Percentiles rank a stretch among this genome's conserved stretches.
These are phyloP conservation scores for Antigone vipio DNA, from an alignment of 2,113 vertebrate genomes.

Conservation along the genomic window DNA sequence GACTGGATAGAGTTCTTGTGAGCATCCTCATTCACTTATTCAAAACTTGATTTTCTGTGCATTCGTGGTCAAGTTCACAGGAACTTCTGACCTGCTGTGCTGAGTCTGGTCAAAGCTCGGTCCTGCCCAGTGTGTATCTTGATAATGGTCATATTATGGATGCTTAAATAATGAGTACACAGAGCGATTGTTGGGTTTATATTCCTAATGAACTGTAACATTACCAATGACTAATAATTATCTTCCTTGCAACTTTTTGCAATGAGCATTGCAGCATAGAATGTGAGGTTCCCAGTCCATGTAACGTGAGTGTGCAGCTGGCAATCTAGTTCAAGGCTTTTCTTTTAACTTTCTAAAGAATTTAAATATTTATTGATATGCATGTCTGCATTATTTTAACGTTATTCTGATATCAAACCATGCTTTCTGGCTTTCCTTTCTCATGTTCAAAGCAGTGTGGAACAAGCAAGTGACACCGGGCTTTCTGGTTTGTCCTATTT, in stretches of 20 bases:
- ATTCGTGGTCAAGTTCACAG: background rate
- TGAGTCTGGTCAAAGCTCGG: background rate
- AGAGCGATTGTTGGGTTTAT: background rate
- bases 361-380: background rate
- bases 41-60: background rate
- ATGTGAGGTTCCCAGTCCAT: background rate
- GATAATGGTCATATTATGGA: background rate
- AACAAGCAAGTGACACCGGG: background rate
- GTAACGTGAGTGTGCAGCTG: background rate
- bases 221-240: background rate
- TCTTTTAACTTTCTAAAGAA: background rate
- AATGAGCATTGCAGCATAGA: background rate
- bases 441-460: background rate
- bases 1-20: background rate
- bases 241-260: background rate
- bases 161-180: background rate
- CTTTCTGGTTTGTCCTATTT: background rate
- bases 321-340: background rate
- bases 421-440: background rate
- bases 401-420: background rate
- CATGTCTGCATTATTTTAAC: background rate
- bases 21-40: background rate
- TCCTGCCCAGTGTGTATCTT: background rate
- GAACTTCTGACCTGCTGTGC: background rate
- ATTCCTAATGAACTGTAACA: background rate